Percentiles rank a stretch among this genome's conserved stretches.
Evolutionary conservation across 2,797 vertebrate species (phyloP).

Genomic region (Darevskia nairensis): DNA sequence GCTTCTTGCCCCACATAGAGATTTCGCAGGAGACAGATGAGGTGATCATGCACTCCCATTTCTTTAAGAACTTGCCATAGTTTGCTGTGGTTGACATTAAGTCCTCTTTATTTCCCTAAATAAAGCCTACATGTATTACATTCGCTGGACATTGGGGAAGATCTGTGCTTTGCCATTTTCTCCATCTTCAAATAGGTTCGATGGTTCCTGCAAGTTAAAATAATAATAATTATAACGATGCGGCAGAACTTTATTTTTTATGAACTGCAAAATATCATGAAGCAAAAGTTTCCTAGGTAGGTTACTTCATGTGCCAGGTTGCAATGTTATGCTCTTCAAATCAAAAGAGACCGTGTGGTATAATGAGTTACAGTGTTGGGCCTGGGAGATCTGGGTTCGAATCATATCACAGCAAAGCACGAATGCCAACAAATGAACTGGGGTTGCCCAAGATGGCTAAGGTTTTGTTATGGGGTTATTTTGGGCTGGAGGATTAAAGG

Average conservation of each 20-base stretch:
- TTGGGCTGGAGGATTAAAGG: not conserved
- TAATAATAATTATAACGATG: not conserved
- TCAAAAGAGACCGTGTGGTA: not conserved
- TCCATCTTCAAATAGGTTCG: not conserved
- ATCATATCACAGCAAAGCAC: not conserved
- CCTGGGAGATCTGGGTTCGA: not conserved
- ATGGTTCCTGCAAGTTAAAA: not conserved
- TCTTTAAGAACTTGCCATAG: too few species aligned
- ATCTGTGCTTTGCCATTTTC: not conserved
- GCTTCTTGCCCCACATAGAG: too few species aligned
- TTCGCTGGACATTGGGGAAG: not conserved
- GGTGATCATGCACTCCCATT: too few species aligned
- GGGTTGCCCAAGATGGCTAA: not conserved
- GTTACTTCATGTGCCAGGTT: not conserved
- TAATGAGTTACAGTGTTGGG: not conserved
- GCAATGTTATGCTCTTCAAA: not conserved
- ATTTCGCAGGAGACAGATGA: too few species aligned
- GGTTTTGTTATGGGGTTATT: not conserved
- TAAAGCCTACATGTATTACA: not conserved
- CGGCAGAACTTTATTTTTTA: not conserved
- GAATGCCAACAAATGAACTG: not conserved
- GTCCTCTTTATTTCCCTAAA: conserved; percentile 17
- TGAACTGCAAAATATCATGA: not conserved
- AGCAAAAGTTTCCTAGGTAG: not conserved
- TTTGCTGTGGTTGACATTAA: not conserved